A percentile compares a stretch with the other conserved stretches of the same genome.
Evolutionary conservation across 2,113 vertebrate species (phyloP).

Genomic region (Athene noctua): DNA sequence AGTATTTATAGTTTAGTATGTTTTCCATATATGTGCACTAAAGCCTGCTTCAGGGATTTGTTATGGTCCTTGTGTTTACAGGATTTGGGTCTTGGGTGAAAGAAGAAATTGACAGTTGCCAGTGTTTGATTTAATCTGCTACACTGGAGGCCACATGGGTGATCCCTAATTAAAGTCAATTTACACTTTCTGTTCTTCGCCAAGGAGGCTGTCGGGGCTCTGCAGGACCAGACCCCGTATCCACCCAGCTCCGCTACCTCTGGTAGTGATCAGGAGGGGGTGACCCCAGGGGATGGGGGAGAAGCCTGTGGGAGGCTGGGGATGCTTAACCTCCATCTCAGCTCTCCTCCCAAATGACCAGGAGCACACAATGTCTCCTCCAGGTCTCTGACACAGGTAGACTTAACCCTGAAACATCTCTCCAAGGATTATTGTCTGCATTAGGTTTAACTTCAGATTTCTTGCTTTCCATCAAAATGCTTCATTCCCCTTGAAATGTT

Average conservation of each 20-base stretch:
- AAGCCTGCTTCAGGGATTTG: conserved; percentile 57
- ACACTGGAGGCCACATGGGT: background rate
- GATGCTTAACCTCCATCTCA: background rate
- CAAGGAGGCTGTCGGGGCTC: background rate
- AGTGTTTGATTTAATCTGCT: conserved; percentile 57
- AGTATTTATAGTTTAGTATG: conserved; percentile 61
- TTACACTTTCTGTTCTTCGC: conserved; percentile 8
- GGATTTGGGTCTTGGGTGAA: conserved; percentile 47
- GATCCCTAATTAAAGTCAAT: conserved; percentile 35
- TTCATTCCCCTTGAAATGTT: background rate
- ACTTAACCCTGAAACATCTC: background rate
- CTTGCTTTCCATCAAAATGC: background rate
- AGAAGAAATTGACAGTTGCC: conserved; percentile 45
- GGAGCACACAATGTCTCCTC: fast-evolving
- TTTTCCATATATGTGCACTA: conserved; percentile 42
- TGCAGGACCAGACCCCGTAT: background rate
- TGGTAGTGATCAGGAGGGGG: fast-evolving
- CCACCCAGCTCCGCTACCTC: background rate
- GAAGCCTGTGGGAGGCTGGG: fast-evolving
- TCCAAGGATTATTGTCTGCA: background rate
- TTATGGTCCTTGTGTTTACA: conserved; percentile 48
- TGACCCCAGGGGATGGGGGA: background rate
- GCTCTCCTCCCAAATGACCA: background rate
- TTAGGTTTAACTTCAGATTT: background rate
- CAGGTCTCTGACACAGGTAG: background rate